These are phyloP conservation scores for Chymomyza costata DNA, from an alignment of 1,140 invertebrate species.

Conservation along the genomic window DNA sequence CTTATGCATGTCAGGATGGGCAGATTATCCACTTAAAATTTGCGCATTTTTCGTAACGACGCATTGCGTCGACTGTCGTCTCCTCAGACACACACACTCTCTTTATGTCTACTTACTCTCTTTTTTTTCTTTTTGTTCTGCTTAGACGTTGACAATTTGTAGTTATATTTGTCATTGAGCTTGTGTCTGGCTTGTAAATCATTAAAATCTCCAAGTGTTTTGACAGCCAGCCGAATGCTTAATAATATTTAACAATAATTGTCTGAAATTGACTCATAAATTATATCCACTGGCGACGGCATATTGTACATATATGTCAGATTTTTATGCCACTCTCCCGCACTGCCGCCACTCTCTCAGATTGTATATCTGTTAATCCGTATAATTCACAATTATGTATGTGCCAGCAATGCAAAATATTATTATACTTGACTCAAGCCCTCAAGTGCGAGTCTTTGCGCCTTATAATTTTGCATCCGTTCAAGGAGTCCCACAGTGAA, in stretches of 20 bases:
- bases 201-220: slow-evolving; percentile 57
- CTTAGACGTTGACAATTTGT: too few species aligned
- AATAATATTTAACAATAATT: slow-evolving; percentile 75
- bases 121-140: slow-evolving; percentile 3
- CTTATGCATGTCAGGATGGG: slow-evolving; percentile 43
- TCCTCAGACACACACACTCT: slow-evolving; percentile 51
- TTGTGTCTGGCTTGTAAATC: slow-evolving; percentile 49
- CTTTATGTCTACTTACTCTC: slow-evolving; percentile 14
- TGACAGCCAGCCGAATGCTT: slow-evolving; percentile 70
- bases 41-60: too few species aligned
- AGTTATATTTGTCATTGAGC: slow-evolving; percentile 7
- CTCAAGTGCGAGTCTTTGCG: too few species aligned
- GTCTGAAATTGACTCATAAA: slow-evolving; percentile 74
- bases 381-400: too few species aligned
- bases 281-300: slow-evolving; percentile 64
- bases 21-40: slow-evolving; percentile 68
- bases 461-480: too few species aligned
- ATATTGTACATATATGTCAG: too few species aligned
- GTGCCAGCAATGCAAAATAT: too few species aligned
- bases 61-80: slow-evolving; percentile 38
- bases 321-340: too few species aligned
- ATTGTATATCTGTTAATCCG: too few species aligned
- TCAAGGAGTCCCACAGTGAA: too few species aligned
- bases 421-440: too few species aligned
- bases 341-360: too few species aligned